A percentile compares a stretch with the other conserved stretches of the same genome.
phyloP scores from a whole-genome alignment of 2,888 invertebrate species.

The Platycnemis pennipes region DNA sequence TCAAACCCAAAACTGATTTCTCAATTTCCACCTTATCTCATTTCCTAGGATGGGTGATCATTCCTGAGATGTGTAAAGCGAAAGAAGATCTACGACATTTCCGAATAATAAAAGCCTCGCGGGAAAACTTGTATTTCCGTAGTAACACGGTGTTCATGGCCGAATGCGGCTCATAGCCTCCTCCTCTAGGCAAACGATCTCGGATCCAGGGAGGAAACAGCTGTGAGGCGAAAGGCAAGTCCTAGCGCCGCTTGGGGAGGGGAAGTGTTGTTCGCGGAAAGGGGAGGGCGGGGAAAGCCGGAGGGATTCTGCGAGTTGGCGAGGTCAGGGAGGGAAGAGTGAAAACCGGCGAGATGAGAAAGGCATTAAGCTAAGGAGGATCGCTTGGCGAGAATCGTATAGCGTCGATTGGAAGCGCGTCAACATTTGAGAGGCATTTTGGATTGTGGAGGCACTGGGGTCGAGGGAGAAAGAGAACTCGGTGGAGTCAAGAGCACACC shows the following conservation, averaged over 20 bases:
- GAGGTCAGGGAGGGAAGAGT: conserved; percentile 20
- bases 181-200: background rate
- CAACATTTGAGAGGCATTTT: background rate
- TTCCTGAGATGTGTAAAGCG: background rate
- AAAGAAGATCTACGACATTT: background rate
- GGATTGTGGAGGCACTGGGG: too few relatives aligned
- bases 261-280: background rate
- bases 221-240: conserved; percentile 8
- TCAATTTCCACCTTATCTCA: background rate
- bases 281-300: background rate
- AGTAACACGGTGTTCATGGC: conserved; percentile 25
- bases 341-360: background rate
- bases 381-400: background rate
- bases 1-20: background rate
- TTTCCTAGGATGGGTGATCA: background rate
- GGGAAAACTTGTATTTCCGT: background rate
- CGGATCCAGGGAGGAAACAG: background rate
- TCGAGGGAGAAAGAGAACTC: background rate
- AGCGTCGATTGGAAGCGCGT: too few relatives aligned
- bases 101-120: background rate
- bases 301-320: conserved; percentile 6
- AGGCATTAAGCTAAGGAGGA: background rate
- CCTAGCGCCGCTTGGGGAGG: background rate
- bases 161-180: conserved; percentile 29
- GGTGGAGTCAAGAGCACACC: too few relatives aligned